Evolutionary conservation across 2,797 vertebrate genomes (phyloP).

Genomic region (Acipenser oxyrinchus): DNA sequence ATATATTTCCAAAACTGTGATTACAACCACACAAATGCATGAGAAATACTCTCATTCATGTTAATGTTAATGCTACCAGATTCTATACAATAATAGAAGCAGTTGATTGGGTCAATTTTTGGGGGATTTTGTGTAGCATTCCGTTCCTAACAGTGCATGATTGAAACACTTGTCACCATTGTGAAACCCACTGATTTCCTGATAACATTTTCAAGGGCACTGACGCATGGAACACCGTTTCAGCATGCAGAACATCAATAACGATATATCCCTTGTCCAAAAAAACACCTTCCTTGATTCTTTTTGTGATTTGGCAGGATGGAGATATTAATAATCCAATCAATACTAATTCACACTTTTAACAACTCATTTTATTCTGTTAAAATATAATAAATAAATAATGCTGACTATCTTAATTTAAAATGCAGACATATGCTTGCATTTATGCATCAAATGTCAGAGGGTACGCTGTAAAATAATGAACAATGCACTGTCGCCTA

Average conservation of each 20-base stretch:
- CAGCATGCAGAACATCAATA: conserved; percentile 1
- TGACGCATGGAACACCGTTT: background rate
- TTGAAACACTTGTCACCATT: conserved; percentile 9
- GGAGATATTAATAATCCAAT: no score
- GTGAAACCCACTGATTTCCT: background rate
- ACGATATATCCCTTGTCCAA: background rate
- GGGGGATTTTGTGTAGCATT: background rate
- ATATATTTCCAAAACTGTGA: no score
- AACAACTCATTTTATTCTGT: no score
- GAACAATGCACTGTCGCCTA: no score
- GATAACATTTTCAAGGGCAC: conserved; percentile 4
- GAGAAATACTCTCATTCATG: background rate
- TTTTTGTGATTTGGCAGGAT: no score
- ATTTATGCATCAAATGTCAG: no score
- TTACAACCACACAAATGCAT: background rate
- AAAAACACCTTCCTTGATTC: no score
- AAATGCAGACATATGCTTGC: no score
- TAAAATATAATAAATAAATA: no score
- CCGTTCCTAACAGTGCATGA: background rate
- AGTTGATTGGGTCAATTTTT: background rate
- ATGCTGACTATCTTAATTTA: no score
- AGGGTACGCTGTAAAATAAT: no score
- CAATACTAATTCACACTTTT: no score
- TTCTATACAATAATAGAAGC: background rate
- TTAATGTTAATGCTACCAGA: background rate